Percentiles rank a stretch among this genome's conserved stretches.
Evolutionary conservation across 2,797 vertebrate species (phyloP).

Genomic region (Anabacerthia variegaticeps): DNA sequence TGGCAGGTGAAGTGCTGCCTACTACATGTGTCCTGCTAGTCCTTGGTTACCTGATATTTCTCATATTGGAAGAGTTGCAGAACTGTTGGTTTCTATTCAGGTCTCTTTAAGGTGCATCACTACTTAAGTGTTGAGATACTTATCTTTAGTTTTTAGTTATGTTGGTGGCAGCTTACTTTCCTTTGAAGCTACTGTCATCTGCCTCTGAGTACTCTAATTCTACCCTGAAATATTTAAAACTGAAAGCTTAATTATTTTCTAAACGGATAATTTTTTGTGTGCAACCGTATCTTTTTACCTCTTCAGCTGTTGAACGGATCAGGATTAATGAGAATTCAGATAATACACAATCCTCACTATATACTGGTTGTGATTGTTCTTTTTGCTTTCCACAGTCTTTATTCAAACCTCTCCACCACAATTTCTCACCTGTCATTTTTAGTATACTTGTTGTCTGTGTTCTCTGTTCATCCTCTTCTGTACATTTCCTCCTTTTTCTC

Average conservation of each 20-base stretch:
- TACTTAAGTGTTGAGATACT: neutral
- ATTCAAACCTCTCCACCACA: neutral
- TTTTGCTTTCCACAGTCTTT: neutral
- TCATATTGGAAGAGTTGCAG: neutral
- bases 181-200: neutral
- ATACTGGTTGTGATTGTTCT: neutral
- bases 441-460: neutral
- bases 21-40: neutral
- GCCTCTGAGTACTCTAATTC: neutral
- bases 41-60: neutral
- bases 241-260: neutral
- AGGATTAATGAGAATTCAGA: neutral
- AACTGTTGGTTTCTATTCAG: neutral
- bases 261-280: neutral
- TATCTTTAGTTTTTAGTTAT: neutral
- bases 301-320: neutral
- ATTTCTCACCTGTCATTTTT: neutral
- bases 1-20: neutral
- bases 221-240: neutral
- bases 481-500: neutral
- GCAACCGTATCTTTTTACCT: neutral
- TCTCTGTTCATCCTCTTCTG: neutral
- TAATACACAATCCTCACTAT: neutral
- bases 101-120: neutral
- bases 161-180: neutral